Evolutionary conservation across 2,113 vertebrate genomes (phyloP).

Genomic region (Bujurquina vittata): DNA sequence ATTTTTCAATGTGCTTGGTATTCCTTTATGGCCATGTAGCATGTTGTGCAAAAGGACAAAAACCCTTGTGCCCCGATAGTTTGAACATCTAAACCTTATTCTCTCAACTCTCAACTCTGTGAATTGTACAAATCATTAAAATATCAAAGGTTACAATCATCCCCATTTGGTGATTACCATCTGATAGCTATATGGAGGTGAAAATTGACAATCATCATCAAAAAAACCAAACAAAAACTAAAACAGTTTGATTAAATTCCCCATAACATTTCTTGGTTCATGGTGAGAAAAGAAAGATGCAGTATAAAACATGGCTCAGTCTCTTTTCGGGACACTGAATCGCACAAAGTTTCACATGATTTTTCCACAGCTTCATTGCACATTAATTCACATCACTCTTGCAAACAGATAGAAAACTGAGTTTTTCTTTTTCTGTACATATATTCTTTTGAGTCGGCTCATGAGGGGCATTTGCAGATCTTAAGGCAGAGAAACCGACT

Average conservation of each 20-base stretch:
- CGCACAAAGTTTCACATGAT: constrained; percentile 62
- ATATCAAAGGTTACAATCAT: constrained; percentile 36
- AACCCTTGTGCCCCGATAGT: constrained; percentile 18
- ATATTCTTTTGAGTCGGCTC: constrained; percentile 40
- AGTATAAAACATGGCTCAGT: constrained; percentile 60
- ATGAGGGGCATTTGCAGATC: constrained; percentile 61
- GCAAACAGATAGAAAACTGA: constrained; percentile 77
- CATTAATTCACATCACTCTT: constrained; percentile 77
- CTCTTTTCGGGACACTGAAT: constrained; percentile 65
- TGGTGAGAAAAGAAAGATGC: constrained; percentile 36
- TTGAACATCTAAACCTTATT: background rate
- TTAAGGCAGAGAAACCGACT: constrained; percentile 80
- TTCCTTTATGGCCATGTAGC: background rate
- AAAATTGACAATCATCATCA: constrained; percentile 35
- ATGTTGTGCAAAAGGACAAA: background rate
- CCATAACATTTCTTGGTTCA: constrained; percentile 30
- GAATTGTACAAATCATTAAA: constrained; percentile 6
- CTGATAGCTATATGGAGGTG: constrained; percentile 7
- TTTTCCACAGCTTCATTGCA: constrained; percentile 67
- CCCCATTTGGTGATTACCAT: constrained; percentile 21
- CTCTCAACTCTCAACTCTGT: constrained; percentile 8
- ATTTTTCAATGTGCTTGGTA: constrained; percentile 44
- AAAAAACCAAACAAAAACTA: background rate
- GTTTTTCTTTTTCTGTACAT: constrained; percentile 60
- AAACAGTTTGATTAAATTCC: constrained; percentile 7